Base-by-base conservation (phyloP, 2,113 vertebrate genomes). In the Percopsis transmontana region DNA sequence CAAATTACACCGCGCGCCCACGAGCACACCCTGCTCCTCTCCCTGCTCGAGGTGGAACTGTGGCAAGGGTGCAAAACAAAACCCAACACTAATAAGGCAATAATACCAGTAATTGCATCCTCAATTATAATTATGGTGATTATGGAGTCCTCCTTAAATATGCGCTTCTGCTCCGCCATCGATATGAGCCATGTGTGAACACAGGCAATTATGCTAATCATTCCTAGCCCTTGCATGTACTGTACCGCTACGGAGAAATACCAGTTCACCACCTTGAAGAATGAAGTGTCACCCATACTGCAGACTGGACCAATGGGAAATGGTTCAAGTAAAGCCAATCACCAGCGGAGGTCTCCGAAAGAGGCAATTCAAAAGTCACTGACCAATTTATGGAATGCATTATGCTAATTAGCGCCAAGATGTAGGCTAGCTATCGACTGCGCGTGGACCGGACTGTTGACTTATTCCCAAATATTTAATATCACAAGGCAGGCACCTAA, bases 71-170 rank as follows among this genome's bases (percentile, higher is more conserved):
- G 59, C 74, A 48, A 79, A 85, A 82, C 77, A 86, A 82, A 87
- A 83, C 84, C 27, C 77, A 85, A 81, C 78, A 80, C 76, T 88
- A 89, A 86, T 83, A 84, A 70, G 71, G 68, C 69, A 81, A 87
- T 89, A 87, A 85, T 88, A 80, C 82, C 81, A 65, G 72, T 90
- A 90, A 88, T 89, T 91, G 88, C 83, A 83, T 85, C 87, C 81
- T 90, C 77, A 86, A 71, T 88, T 83, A 82, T 82, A 89, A 88
- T 91, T 89, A 89, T 62, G 74, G 82, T 72, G 77, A 89, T 92
- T 90, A 90, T 40, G 70, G 67, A 75, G 80, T 85, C 80, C 76
- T 80, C 82, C 86, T 85, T 91, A 79, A n/a, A 89, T 87, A 85
- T 74, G 77, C 80, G 57, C 72, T 75, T 72, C 77, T 79, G 79